A percentile compares a stretch with the other conserved stretches of the same genome.
phyloP scores from a whole-genome alignment of 1,140 invertebrate genomes.

The Colletes latitarsis region DNA sequence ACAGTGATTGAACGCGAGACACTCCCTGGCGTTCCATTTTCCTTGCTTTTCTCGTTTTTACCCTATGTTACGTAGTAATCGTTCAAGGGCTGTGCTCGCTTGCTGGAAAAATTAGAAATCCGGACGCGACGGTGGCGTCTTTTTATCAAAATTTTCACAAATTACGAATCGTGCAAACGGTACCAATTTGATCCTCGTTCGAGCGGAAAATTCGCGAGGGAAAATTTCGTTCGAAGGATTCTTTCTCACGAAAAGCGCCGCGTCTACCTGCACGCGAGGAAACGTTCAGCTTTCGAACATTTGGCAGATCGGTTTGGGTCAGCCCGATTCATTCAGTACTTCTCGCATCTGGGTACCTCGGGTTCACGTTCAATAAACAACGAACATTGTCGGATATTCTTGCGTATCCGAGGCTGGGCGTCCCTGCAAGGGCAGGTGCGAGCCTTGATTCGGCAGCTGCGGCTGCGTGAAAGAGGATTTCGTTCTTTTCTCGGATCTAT shows the following conservation, averaged over 20 bases:
- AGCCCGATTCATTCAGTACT: conserved; percentile 1
- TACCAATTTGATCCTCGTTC: too few relatives aligned
- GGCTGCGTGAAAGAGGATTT: conserved; percentile 44
- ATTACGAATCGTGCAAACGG: too few relatives aligned
- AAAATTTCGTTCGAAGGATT: not conserved
- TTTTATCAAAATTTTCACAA: too few relatives aligned
- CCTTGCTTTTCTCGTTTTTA: not conserved
- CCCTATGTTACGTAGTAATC: not conserved
- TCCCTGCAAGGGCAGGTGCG: conserved; percentile 55
- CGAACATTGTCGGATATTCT: conserved; percentile 52
- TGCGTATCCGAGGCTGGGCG: conserved; percentile 11
- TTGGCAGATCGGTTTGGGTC: not conserved
- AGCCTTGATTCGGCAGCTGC: conserved; percentile 63
- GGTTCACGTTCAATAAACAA: conserved; percentile 54
- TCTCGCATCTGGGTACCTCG: conserved; percentile 27
- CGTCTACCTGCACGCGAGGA: not conserved
- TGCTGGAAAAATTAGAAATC: not conserved
- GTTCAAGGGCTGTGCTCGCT: not conserved
- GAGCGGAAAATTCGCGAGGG: not conserved
- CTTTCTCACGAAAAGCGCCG: not conserved
- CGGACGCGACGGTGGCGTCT: too few relatives aligned
- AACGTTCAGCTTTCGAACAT: not conserved
- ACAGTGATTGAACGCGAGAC: not conserved
- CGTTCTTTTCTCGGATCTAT: conserved; percentile 13
- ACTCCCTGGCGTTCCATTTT: not conserved